Evolutionary conservation across 1,140 invertebrate genomes (phyloP).

Genomic region (Drosophila arawakana): DNA sequence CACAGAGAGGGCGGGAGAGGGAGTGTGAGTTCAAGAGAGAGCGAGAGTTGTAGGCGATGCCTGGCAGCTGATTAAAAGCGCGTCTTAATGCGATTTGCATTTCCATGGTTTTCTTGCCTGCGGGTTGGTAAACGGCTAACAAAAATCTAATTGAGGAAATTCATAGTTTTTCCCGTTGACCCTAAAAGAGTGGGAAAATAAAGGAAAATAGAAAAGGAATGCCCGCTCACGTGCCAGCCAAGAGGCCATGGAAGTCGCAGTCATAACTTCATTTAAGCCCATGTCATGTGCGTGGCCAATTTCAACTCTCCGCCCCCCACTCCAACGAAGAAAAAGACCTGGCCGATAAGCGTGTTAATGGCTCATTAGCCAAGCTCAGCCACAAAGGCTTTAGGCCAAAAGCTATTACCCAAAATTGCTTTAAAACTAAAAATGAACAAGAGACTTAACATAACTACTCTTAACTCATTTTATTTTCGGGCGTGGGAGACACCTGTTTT

Average conservation of each 20-base stretch:
- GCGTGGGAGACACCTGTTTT: slow-evolving; percentile 46
- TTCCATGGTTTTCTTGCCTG: slow-evolving; percentile 17
- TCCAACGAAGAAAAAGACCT: not conserved
- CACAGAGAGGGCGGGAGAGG: not conserved
- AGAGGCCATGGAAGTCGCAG: slow-evolving; percentile 2
- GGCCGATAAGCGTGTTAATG: slow-evolving; percentile 73
- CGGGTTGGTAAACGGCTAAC: slow-evolving; percentile 20
- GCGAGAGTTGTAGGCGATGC: slow-evolving; percentile 57
- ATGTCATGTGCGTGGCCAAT: slow-evolving; percentile 64
- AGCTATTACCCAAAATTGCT: slow-evolving; percentile 52
- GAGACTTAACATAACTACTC: slow-evolving; percentile 14
- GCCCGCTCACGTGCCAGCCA: slow-evolving; percentile 26
- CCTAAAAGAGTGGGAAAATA: slow-evolving; percentile 14
- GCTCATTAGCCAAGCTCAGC: slow-evolving; percentile 60
- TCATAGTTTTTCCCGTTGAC: slow-evolving; percentile 51
- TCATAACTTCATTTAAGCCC: slow-evolving; percentile 6
- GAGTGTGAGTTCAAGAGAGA: not conserved
- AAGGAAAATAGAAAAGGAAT: not conserved
- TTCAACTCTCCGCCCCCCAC: slow-evolving; percentile 24
- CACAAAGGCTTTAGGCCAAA: slow-evolving; percentile 29
- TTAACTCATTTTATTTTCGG: slow-evolving; percentile 23
- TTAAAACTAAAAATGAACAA: slow-evolving; percentile 12
- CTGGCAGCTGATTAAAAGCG: slow-evolving; percentile 63
- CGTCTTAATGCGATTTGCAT: slow-evolving; percentile 74
- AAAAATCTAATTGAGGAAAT: slow-evolving; percentile 74